Percentiles rank a stretch among this genome's conserved stretches.
These are phyloP conservation scores for Papilio polytes DNA, from an alignment of 1,140 invertebrate species.

Conservation along the genomic window DNA sequence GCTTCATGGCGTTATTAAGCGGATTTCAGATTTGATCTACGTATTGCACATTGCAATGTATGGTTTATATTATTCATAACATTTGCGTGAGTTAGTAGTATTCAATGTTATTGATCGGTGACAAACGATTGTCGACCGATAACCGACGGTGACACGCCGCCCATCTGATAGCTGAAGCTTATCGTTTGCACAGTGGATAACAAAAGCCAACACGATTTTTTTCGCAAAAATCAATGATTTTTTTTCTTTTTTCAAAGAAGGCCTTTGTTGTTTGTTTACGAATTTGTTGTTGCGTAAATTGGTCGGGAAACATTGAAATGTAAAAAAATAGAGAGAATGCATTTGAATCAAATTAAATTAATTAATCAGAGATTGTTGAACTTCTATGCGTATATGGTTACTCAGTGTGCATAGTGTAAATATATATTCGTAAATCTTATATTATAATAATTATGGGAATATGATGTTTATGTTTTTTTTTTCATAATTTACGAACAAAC, in stretches of 20 bases:
- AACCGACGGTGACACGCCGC: conserved; percentile 42
- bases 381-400: no score
- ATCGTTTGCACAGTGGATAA: conserved; percentile 26
- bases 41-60: background rate
- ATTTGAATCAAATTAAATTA: background rate
- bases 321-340: no score
- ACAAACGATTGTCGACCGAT: conserved; percentile 44
- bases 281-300: background rate
- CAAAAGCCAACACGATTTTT: background rate
- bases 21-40: background rate
- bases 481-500: no score
- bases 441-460: no score
- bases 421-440: background rate
- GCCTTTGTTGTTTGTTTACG: background rate
- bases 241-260: background rate
- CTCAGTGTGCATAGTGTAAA: background rate
- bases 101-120: conserved; percentile 45
- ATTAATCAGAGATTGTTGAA: background rate
- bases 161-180: conserved; percentile 42
- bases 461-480: no score
- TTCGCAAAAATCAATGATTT: conserved; percentile 8
- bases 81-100: conserved; percentile 28
- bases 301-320: background rate
- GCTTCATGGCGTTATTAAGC: no score
- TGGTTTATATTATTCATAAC: conserved; percentile 26